Percentiles rank a stretch among this genome's conserved stretches.
These are phyloP conservation scores for Oryzias woworae DNA, from an alignment of 2,113 vertebrate genomes.

Conservation along the genomic window DNA sequence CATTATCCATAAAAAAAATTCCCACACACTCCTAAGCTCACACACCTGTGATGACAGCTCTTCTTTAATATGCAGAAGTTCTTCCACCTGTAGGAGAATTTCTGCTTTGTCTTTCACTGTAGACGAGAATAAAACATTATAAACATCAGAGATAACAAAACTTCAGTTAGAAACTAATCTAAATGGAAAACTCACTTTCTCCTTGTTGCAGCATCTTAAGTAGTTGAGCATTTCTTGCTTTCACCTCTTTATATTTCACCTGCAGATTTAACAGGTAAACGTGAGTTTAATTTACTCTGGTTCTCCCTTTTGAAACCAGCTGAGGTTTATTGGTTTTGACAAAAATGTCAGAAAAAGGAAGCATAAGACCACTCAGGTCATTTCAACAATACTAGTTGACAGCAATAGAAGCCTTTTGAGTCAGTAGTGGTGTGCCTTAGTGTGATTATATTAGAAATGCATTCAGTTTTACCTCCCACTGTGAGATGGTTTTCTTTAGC, in stretches of 20 bases:
- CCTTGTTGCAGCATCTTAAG: constrained; percentile 83
- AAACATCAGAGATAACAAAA: not conserved
- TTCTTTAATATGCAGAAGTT: constrained; percentile 90
- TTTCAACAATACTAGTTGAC: too few relatives aligned
- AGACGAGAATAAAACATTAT: constrained; percentile 20
- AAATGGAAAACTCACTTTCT: constrained; percentile 75
- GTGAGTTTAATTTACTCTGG: not conserved
- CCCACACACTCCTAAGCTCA: not conserved
- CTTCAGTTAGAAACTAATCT: not conserved
- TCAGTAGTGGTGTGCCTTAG: too few relatives aligned
- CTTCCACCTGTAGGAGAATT: constrained; percentile 89
- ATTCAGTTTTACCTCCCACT: constrained; percentile 83
- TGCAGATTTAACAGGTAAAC: constrained; percentile 29
- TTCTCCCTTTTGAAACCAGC: too few relatives aligned
- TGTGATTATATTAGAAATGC: too few relatives aligned
- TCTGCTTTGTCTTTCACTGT: constrained; percentile 97
- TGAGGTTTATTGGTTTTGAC: too few relatives aligned
- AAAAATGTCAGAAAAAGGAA: too few relatives aligned
- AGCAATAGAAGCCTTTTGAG: too few relatives aligned
- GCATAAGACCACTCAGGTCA: too few relatives aligned
- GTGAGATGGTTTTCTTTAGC: constrained; percentile 83
- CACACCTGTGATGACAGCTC: constrained; percentile 89
- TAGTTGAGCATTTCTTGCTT: constrained; percentile 78
- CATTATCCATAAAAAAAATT: not conserved
- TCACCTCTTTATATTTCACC: constrained; percentile 81